These are phyloP conservation scores for Drosophila vallismaia DNA, from an alignment of 2,888 invertebrate species.

Conservation along the genomic window DNA sequence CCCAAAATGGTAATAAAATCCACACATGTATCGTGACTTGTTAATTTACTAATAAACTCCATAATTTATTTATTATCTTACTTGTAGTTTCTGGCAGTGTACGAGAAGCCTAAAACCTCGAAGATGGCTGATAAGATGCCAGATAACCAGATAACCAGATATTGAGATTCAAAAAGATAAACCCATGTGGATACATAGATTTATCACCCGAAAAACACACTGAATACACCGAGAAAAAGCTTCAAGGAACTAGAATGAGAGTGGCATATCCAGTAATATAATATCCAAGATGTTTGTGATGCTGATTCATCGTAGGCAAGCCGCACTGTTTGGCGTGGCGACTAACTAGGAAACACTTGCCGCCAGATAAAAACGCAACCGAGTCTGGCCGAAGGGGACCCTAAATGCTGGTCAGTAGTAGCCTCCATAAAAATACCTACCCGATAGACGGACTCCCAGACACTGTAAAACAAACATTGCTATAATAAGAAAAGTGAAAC, in stretches of 20 bases:
- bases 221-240: neutral
- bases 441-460: constrained; percentile 29
- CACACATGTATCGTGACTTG: neutral
- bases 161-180: neutral
- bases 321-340: neutral
- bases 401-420: constrained; percentile 21
- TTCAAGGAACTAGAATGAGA: no score
- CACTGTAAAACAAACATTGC: constrained; percentile 16
- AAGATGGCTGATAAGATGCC: constrained; percentile 10
- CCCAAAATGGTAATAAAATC: neutral
- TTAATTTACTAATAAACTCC: neutral
- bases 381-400: constrained; percentile 7
- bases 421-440: constrained; percentile 22
- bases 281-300: neutral
- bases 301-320: neutral
- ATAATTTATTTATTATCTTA: no score
- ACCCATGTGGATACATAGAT: constrained; percentile 3
- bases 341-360: neutral
- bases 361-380: constrained; percentile 17
- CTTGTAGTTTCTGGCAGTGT: neutral
- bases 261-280: neutral
- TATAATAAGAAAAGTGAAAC: neutral
- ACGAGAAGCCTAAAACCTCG: neutral
- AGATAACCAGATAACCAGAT: neutral
- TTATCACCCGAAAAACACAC: neutral